Evolutionary conservation across 2,113 vertebrate species (phyloP), one percentile per base, ranked within the genome.

Genomic region (Psilopsiagon aurifrons): DNA sequence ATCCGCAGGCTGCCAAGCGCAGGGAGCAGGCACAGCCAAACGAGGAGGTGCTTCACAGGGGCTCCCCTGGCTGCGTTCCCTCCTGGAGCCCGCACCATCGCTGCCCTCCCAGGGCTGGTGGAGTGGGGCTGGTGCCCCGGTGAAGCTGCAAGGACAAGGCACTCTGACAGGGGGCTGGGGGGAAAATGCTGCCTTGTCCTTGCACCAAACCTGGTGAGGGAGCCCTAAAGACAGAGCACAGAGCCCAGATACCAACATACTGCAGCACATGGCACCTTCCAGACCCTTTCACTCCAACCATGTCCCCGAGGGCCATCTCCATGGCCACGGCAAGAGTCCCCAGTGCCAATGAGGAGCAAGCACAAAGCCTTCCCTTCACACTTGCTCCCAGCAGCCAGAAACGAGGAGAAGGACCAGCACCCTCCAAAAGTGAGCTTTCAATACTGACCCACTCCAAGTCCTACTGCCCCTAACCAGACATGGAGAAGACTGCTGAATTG

Each of bases 121-220:
- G 29, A n/a, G 17, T 3, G 4, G 22, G 23, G n/a, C 52, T 63
- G 46, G 19, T 16, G 62, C 70, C 41, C 7, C 5, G 35, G 9
- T 10, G 22, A 60, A 62, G 28, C 11, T 16, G 9, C 17, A 43
- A 35, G 27, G 23, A 74, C 10, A 4, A 44, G 16, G n/a, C 29
- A 64, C 4, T 4, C 17, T 16, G n/a, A 35, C 6, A 8, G 0
- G 0, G 52, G 6, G 22, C 41, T 24, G 18, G 10, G 33, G 27
- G 7, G 4, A 1, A 52, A 75, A 24, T 12, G 25, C 44, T 89
- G 31, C 41, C 31, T 22, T 43, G 29, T n/a, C 49, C 69, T 29
- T 20, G 8, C 71, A n/a, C 46, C 71, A 68, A 39, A 29, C 9
- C 18, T 13, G 8, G 8, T n/a, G 47, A 37, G 27, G 23, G 46